A percentile compares a stretch with the other conserved stretches of the same genome.
Evolutionary conservation across 2,888 invertebrate species (phyloP).

Genomic region (Parthenolecanium corni): DNA sequence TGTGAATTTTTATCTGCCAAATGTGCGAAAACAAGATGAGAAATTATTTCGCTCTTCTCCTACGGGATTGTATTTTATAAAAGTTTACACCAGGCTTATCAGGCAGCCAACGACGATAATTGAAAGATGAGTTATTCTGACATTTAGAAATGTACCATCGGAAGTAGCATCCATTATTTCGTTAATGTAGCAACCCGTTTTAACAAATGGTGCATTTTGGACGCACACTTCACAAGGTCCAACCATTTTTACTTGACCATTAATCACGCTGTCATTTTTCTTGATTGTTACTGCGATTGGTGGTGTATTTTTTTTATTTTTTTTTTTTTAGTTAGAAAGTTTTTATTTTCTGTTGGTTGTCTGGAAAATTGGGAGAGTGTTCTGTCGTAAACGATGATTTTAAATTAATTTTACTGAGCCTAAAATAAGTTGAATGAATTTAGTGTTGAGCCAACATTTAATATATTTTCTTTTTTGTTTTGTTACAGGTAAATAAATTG

Average conservation of each 20-base stretch:
- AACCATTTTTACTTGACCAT: slow-evolving; percentile 8
- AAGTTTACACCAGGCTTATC: neutral
- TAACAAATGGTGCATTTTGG: slow-evolving; percentile 11
- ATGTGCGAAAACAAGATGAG: neutral
- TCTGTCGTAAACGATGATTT: no score
- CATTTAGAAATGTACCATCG: slow-evolving; percentile 17
- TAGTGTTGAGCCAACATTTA: no score
- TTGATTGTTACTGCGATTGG: no score
- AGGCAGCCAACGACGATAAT: slow-evolving; percentile 10
- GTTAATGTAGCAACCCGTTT: slow-evolving; percentile 5
- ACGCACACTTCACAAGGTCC: neutral
- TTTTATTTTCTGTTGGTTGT: no score
- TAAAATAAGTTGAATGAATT: no score
- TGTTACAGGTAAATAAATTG: no score
- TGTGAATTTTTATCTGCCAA: no score
- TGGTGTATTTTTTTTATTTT: no score
- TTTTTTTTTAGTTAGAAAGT: no score
- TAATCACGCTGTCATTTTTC: slow-evolving; percentile 16
- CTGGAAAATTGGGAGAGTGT: no score
- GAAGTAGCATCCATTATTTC: slow-evolving; percentile 16
- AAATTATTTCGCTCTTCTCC: slow-evolving; percentile 12
- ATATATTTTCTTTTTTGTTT: no score
- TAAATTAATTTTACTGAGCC: no score
- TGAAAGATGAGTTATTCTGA: slow-evolving; percentile 24
- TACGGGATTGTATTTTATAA: slow-evolving; percentile 11